Evolutionary conservation across 2,888 invertebrate genomes (phyloP).

Genomic region (Trachelus tabidus): DNA sequence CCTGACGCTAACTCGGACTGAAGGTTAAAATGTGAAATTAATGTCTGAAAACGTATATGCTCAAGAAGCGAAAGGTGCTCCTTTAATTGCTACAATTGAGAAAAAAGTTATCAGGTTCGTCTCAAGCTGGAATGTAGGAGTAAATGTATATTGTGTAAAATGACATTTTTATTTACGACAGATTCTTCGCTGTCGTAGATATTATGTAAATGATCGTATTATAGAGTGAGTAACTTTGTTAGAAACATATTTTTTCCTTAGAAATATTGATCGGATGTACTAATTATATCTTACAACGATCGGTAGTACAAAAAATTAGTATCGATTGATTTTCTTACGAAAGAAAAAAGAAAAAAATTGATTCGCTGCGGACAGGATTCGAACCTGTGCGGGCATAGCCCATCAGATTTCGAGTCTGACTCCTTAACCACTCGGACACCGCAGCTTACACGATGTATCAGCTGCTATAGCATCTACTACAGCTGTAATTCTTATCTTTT

Average conservation of each 20-base stretch:
- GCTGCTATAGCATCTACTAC: not conserved
- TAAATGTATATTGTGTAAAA: not conserved
- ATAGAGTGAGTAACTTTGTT: not conserved
- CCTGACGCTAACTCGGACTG: not conserved
- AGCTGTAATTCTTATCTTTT: not conserved
- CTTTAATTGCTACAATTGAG: not conserved
- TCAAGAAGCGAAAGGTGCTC: not conserved
- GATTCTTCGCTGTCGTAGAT: not conserved
- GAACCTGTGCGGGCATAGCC: conserved; percentile 75
- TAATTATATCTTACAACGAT: not conserved
- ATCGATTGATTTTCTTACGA: not conserved
- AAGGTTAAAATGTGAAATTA: not conserved
- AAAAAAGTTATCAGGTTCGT: not conserved
- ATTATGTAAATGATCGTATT: not conserved
- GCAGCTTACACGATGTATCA: conserved; percentile 54
- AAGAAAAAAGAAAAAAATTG: conserved; percentile 35
- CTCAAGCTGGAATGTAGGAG: not conserved
- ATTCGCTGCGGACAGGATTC: conserved; percentile 71
- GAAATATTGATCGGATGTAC: not conserved
- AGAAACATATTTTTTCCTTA: not conserved
- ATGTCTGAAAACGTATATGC: not conserved
- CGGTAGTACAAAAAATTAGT: not conserved
- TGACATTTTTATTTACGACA: not conserved
- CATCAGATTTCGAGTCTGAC: conserved; percentile 76
- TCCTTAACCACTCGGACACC: conserved; percentile 73